phyloP scores from a whole-genome alignment of 2,113 vertebrate species.

The Atrichornis clamosus region DNA sequence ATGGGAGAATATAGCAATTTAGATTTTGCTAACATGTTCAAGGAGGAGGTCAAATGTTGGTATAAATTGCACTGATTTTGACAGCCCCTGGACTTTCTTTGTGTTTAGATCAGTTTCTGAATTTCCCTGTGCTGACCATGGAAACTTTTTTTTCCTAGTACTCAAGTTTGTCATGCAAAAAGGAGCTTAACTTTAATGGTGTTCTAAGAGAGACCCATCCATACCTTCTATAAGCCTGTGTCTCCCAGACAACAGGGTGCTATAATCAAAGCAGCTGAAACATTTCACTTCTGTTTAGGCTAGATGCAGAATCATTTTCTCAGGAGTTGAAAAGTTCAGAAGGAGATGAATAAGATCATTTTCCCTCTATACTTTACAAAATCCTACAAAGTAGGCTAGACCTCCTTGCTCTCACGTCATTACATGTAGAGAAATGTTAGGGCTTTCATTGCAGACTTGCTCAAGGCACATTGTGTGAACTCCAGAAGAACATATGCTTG shows the following conservation, averaged over 20 bases:
- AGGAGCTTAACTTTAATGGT: not conserved
- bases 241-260: not conserved
- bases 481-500: not conserved
- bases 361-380: not conserved
- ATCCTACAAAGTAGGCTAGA: not conserved
- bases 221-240: not conserved
- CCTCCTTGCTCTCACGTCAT: not conserved
- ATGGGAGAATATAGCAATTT: not conserved
- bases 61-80: not conserved
- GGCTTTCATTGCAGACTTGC: not conserved
- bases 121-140: not conserved
- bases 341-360: constrained; percentile 6
- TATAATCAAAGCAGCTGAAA: not conserved
- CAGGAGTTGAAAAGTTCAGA: not conserved
- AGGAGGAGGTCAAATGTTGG: not conserved
- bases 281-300: not conserved
- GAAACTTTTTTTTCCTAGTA: not conserved
- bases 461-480: not conserved
- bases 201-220: not conserved
- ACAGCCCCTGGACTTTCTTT: not conserved
- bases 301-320: not conserved
- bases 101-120: not conserved
- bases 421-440: not conserved
- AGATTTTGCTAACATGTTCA: not conserved
- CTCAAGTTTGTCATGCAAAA: not conserved